A percentile compares a stretch with the other conserved stretches of the same genome.
Conservation (phyloP, 2,113 vertebrate species). For the Aegotheles bennettii region DNA sequence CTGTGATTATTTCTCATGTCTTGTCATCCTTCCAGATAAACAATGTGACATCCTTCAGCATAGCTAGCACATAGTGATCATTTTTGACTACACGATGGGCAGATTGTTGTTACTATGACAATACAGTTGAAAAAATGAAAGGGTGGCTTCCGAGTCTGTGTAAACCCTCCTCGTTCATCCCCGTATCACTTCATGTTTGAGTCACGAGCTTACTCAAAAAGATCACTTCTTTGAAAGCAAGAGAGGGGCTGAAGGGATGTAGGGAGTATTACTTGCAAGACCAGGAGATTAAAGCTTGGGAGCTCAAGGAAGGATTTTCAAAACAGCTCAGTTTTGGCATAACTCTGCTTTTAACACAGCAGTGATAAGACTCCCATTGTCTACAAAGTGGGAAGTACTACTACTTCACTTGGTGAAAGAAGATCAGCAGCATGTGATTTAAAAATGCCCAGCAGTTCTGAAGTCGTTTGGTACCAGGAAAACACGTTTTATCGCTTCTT, state of each 20-base stretch:
- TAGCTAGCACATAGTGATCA: background rate
- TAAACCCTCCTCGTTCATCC: background rate
- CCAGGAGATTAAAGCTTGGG: background rate
- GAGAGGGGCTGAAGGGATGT: background rate
- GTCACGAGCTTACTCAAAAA: background rate
- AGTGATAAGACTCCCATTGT: conserved; percentile 13
- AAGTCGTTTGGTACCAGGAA: background rate
- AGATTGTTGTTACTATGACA: conserved; percentile 25
- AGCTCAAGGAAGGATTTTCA: conserved; percentile 27
- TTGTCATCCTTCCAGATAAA: conserved; percentile 26
- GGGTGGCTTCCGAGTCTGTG: background rate
- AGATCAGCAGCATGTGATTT: background rate
- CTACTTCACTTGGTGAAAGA: background rate
- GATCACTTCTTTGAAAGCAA: background rate
- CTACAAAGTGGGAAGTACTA: background rate
- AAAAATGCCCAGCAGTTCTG: background rate
- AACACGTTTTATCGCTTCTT: background rate
- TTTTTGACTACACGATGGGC: background rate
- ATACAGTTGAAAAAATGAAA: background rate
- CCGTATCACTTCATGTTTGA: background rate
- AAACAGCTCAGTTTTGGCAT: background rate
- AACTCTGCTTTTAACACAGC: conserved; percentile 4
- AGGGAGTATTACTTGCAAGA: background rate
- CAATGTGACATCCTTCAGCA: background rate
- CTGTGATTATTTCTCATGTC: background rate